These are phyloP conservation scores for Betta splendens DNA, from an alignment of 2,797 vertebrate genomes.

Conservation along the genomic window DNA sequence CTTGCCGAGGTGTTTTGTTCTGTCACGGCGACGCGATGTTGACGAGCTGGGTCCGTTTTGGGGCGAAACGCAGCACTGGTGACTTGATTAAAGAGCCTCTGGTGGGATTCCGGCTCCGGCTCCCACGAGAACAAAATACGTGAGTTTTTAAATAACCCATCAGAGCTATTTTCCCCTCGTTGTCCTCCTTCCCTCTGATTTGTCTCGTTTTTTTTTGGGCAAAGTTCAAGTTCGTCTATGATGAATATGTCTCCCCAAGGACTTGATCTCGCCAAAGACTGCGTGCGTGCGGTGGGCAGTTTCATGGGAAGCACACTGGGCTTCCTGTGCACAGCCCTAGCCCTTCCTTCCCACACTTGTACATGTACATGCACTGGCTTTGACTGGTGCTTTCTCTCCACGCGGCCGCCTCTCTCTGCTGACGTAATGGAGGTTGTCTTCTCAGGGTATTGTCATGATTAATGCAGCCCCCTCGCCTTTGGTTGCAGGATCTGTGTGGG, in stretches of 20 bases:
- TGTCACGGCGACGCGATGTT: too few species aligned
- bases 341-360: slow-evolving; percentile 45
- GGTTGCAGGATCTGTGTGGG: slow-evolving; percentile 46
- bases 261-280: slow-evolving; percentile 53
- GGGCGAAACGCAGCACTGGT: slow-evolving; percentile 15
- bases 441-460: slow-evolving; percentile 79
- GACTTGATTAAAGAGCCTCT: slow-evolving; percentile 33
- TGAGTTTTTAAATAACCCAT: slow-evolving; percentile 33
- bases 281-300: slow-evolving; percentile 50
- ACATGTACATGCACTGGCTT: slow-evolving; percentile 49
- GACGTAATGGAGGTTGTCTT: slow-evolving; percentile 74
- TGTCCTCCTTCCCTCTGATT: slow-evolving; percentile 11
- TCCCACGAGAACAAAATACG: slow-evolving; percentile 12
- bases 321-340: slow-evolving; percentile 53
- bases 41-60: too few species aligned
- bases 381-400: slow-evolving; percentile 55
- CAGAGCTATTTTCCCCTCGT: slow-evolving; percentile 36
- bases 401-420: slow-evolving; percentile 50
- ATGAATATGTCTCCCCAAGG: slow-evolving; percentile 47
- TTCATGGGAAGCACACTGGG: slow-evolving; percentile 57
- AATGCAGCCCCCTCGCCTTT: slow-evolving; percentile 69
- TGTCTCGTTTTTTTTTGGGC: too few species aligned
- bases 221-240: slow-evolving; percentile 55
- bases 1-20: slow-evolving; percentile 51
- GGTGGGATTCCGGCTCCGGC: too few species aligned